These are phyloP conservation scores for Paramisgurnus dabryanus DNA, from an alignment of 2,113 vertebrate genomes.

Conservation along the genomic window DNA sequence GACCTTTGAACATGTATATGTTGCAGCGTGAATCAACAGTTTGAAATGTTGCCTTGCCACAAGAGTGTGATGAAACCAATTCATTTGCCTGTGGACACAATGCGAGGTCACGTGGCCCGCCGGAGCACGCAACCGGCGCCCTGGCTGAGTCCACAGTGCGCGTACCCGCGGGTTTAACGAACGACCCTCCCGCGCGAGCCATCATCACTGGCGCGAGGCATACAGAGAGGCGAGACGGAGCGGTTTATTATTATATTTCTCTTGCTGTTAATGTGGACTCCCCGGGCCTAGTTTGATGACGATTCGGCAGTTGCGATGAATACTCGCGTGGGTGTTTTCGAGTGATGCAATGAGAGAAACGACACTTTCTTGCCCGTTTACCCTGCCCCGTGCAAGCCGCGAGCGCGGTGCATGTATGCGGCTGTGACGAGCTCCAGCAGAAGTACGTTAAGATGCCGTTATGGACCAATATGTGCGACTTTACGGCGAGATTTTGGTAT, in stretches of 20 bases:
- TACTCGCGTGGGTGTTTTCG: neutral
- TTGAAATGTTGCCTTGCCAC: neutral
- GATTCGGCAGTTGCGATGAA: neutral
- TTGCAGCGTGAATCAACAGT: conserved; percentile 22
- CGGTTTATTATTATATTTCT: neutral
- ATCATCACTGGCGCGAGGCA: conserved; percentile 38
- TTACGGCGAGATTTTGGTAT: neutral
- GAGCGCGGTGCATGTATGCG: neutral
- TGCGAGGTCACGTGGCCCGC: conserved; percentile 64
- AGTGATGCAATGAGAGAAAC: neutral
- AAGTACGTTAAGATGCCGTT: neutral
- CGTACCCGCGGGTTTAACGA: neutral
- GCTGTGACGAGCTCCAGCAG: neutral
- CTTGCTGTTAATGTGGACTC: neutral
- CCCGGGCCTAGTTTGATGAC: neutral
- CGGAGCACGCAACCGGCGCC: conserved; percentile 56
- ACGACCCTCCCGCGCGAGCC: conserved; percentile 40
- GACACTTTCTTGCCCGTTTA: neutral
- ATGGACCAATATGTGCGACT: neutral
- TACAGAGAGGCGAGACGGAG: neutral
- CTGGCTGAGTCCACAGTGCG: neutral
- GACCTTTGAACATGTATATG: neutral
- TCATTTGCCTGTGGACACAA: conserved; percentile 32
- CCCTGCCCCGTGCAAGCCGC: neutral
- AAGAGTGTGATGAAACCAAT: conserved; percentile 17